A percentile compares a stretch with the other conserved stretches of the same genome.
Evolutionary conservation across 1,140 invertebrate species (phyloP).

Genomic region (Brachionus paranguensis): DNA sequence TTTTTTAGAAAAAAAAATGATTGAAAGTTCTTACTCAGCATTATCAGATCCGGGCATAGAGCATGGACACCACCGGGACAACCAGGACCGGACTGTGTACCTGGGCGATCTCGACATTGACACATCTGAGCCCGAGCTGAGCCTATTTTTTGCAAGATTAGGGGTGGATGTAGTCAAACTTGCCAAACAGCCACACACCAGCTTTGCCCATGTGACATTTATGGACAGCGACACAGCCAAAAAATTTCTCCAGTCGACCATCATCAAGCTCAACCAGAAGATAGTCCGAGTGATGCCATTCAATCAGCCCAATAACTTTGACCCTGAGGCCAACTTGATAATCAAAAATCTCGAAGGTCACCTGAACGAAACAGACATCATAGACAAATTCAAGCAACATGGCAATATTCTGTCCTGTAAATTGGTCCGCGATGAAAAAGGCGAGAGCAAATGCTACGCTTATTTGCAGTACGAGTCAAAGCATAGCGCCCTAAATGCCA

Average conservation of each 20-base stretch:
- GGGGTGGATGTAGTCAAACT: not conserved
- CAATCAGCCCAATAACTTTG: slow-evolving; percentile 38
- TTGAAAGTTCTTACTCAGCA: not conserved
- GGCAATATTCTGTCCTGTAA: slow-evolving; percentile 24
- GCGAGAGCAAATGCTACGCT: slow-evolving; percentile 28
- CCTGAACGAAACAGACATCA: slow-evolving; percentile 9
- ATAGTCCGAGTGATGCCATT: slow-evolving; percentile 28
- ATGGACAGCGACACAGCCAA: not conserved
- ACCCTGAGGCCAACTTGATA: slow-evolving; percentile 33
- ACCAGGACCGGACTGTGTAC: slow-evolving; percentile 24
- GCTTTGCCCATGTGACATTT: slow-evolving; percentile 34
- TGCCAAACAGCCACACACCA: slow-evolving; percentile 24
- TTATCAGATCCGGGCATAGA: not conserved
- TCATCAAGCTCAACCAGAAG: not conserved
- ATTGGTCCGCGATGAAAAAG: slow-evolving; percentile 12
- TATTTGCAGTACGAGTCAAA: slow-evolving; percentile 32
- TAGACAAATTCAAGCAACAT: not conserved
- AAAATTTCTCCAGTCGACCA: not conserved
- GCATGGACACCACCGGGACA: not conserved
- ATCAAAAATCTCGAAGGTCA: slow-evolving; percentile 32
- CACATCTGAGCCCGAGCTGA: not conserved
- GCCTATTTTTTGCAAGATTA: not conserved
- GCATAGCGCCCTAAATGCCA: slow-evolving; percentile 10
- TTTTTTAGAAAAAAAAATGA: slow-evolving; percentile 18
- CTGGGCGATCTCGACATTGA: slow-evolving; percentile 29